phyloP scores from a whole-genome alignment of 2,113 vertebrate species.

The Panurus biarmicus region DNA sequence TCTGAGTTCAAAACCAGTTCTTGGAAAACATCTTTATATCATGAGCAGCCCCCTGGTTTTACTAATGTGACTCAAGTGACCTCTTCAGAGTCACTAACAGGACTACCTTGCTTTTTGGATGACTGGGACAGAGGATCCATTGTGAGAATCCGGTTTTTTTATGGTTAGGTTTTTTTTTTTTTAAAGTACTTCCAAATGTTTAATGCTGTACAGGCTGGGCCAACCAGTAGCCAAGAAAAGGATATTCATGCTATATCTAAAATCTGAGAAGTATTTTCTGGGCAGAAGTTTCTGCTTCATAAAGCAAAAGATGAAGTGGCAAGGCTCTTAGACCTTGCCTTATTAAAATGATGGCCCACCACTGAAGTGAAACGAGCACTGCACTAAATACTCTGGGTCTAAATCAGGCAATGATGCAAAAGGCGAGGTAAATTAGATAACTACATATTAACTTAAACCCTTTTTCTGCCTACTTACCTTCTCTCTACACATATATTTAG shows the following conservation, averaged over 20 bases:
- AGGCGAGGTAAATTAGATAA: slow-evolving; percentile 34
- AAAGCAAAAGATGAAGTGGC: neutral
- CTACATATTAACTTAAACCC: slow-evolving; percentile 40
- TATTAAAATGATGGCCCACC: slow-evolving; percentile 21
- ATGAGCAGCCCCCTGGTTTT: neutral
- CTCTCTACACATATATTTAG: neutral
- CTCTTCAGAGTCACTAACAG: neutral
- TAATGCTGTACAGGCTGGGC: neutral
- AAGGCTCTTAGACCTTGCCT: neutral
- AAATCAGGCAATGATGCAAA: slow-evolving; percentile 57
- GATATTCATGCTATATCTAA: neutral
- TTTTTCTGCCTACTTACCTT: slow-evolving; percentile 50
- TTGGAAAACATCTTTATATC: neutral
- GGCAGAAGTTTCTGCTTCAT: slow-evolving; percentile 25
- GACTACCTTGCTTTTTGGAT: neutral
- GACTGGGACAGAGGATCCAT: neutral
- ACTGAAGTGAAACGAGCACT: slow-evolving; percentile 17
- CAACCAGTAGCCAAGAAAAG: neutral
- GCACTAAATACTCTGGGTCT: neutral
- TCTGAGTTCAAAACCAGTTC: neutral
- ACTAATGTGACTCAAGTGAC: neutral
- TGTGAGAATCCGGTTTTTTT: neutral
- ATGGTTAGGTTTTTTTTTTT: neutral
- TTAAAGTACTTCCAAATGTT: neutral
- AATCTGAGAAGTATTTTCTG: neutral